Conservation (phyloP, 2,888 invertebrate species). For the Rhaphigaster nebulosa region DNA sequence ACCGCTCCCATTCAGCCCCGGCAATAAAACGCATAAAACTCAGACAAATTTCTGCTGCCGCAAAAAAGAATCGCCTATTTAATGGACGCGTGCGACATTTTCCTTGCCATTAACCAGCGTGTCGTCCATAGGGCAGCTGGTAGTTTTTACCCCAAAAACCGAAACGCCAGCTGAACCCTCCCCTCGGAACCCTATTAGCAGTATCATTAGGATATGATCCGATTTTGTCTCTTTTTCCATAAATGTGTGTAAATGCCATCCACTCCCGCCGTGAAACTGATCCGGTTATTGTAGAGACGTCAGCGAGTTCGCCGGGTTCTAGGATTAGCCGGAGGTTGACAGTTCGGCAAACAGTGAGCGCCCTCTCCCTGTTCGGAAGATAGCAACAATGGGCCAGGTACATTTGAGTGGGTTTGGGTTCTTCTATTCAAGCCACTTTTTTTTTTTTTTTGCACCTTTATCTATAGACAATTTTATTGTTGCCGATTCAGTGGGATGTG, state of each 20-base stretch:
- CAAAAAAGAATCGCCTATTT: constrained; percentile 34
- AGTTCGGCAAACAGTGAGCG: constrained; percentile 43
- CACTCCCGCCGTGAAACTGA: constrained; percentile 32
- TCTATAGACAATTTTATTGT: constrained; percentile 45
- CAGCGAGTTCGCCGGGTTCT: neutral
- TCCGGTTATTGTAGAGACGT: constrained; percentile 44
- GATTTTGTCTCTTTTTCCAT: constrained; percentile 32
- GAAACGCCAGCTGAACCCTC: constrained; percentile 43
- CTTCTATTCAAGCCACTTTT: constrained; percentile 28
- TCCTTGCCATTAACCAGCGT: constrained; percentile 43
- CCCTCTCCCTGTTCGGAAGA: neutral
- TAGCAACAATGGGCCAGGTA: constrained; percentile 16
- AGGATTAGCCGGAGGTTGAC: constrained; percentile 42
- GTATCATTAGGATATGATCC: constrained; percentile 46
- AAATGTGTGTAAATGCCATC: constrained; percentile 25
- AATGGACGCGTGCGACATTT: constrained; percentile 47
- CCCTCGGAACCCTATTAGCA: constrained; percentile 31
- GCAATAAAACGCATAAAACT: constrained; percentile 50
- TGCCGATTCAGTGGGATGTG: constrained; percentile 35
- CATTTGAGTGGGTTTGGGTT: constrained; percentile 42
- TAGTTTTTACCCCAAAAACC: constrained; percentile 49
- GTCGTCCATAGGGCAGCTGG: constrained; percentile 13
- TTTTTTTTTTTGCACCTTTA: constrained; percentile 23
- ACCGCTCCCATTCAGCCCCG: constrained; percentile 27
- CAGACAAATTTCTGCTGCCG: constrained; percentile 30